Evolutionary conservation across 2,113 vertebrate species (phyloP), one percentile per base, ranked within the genome.

Genomic region (Rostratula benghalensis): DNA sequence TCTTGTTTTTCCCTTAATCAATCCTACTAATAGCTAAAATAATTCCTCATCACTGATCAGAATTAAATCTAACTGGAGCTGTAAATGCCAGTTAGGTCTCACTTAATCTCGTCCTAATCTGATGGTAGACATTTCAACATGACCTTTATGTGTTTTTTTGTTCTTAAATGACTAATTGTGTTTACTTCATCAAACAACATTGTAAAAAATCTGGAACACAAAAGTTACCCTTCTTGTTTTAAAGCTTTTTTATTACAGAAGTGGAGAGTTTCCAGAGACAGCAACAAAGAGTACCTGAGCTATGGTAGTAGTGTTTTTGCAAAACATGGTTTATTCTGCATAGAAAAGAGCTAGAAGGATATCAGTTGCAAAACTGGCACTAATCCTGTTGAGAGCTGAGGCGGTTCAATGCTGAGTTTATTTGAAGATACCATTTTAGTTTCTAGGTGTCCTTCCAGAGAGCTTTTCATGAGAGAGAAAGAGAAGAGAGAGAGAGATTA

Each of bases 1-100:
- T 45, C 59, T 88, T 89, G 50, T 57, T 37, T 94, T 94, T 93
- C 93, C 31, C 13, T 86, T 63, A 46, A 60, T 92, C 93, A 96
- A 95, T 88, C 63, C 46, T 77, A 68, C 53, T 92, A 35, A 31
- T 90, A 74, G 50, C 39, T 90, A 61, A 92, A 95, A 74, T 77
- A 87, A 71, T 92, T 94, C 50, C 60, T 83, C 27, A 23, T 79
- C 31, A 77, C 24, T 86, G 41, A 37, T 57, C 71, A 93, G 59
- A 80, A 90, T 74, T 65, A 90, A 79, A 83, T 86, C 45, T 86
- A 92, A 81, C 46, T 77, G 45, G 37, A 83, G 30, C 17, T 63
- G 33, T 25, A 92, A 80, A 92, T 90, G 28, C 28, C 63, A 92
- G 22, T 50, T 77, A 86, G n/a, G 63, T 89, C 63, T 92, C 45